phyloP scores from a whole-genome alignment of 2,113 vertebrate species.

The Clupea harengus region DNA sequence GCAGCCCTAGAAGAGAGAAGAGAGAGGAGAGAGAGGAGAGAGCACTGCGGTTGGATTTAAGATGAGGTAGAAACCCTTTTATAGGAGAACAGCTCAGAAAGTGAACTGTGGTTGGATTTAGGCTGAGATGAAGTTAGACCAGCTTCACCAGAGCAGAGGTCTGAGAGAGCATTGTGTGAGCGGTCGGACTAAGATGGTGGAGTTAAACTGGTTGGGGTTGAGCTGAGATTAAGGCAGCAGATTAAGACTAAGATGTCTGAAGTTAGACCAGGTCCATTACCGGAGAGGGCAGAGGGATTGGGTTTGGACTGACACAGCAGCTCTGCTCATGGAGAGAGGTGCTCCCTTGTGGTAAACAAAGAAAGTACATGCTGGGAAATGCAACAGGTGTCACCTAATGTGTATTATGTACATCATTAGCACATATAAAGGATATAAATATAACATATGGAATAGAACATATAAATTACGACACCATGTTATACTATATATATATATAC shows the following conservation, averaged over 20 bases:
- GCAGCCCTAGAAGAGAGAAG: too few relatives aligned
- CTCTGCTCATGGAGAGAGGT: neutral
- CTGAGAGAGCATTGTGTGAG: too few relatives aligned
- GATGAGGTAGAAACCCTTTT: neutral
- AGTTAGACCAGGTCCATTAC: too few relatives aligned
- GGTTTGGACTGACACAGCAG: neutral
- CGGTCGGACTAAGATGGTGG: too few relatives aligned
- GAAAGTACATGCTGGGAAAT: neutral
- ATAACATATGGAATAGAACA: neutral
- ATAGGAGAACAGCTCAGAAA: neutral
- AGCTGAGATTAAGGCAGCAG: too few relatives aligned
- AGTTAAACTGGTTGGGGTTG: too few relatives aligned
- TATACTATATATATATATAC: too few relatives aligned
- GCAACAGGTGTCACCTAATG: neutral
- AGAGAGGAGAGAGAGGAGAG: neutral
- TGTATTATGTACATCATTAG: neutral
- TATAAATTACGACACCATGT: neutral
- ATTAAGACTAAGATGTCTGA: too few relatives aligned
- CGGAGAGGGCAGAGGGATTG: too few relatives aligned
- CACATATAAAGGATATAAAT: neutral
- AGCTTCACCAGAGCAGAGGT: too few relatives aligned
- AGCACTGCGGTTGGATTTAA: neutral
- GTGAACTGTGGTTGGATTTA: too few relatives aligned
- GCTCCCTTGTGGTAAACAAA: neutral
- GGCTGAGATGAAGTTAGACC: too few relatives aligned